Evolutionary conservation across 1,140 invertebrate genomes (phyloP), one percentile per base, ranked within the genome.

Genomic region (Eriosoma lanigerum): DNA sequence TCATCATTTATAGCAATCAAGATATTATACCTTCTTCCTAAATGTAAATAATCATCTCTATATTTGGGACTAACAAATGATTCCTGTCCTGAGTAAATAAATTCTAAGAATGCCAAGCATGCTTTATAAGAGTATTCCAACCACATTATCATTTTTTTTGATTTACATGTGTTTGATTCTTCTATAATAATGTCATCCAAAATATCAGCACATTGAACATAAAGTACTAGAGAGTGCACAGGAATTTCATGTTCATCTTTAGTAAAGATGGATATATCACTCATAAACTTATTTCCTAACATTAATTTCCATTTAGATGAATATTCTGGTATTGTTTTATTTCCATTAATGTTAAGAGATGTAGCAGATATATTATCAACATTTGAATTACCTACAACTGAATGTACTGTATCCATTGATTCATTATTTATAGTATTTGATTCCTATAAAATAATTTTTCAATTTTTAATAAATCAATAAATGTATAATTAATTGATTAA

Each of bases 71-170:
- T 62, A 13, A 60, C 46, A 5, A 26, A 62, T 46, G 44, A 24
- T n/a, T 78, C 75, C n/a, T 78, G 50, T 1, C 81, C 81, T 50
- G 64, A 80, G 19, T 83, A 83, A 73, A 83, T 66, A n/a, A 76
- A 70, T 56, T 81, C 73, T 52, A 83, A 64, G 44, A 83, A 83
- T 48, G 81, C 72, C 17, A 82, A 48, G 15, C 54, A 48, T 44
- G 82, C 60, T 70, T 80, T 73, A 60, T 56, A 64, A 24, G 46
- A 52, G 52, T 56, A 78, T 5, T 82, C 75, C 10, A 50, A 80
- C 82, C 82, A 83, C 81, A 82, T 81, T 3, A 83, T 6, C 38
- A 82, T 80, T 73, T 83, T 81, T 50, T 60, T 81, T 44, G n/a
- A 32, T 76, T 81, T 70, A 75, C 21, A 17, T n/a, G 54, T 12